Base-by-base conservation (phyloP, 2,888 invertebrate genomes). In the Ernsta delagoae region DNA sequence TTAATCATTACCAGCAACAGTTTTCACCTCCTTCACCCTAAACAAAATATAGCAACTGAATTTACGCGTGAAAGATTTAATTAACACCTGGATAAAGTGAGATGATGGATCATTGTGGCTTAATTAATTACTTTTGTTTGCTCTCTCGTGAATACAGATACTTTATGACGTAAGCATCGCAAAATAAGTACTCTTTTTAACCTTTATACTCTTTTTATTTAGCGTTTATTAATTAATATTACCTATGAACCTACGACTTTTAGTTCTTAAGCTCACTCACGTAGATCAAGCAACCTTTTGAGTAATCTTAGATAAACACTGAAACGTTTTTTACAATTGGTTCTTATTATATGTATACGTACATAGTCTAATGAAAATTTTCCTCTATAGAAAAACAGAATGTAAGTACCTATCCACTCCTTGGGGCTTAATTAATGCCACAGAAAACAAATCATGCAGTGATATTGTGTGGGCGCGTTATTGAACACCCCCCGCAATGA, bases 401-500 rank as follows among this genome's bases (percentile, higher is more conserved):
- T 54, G n/a, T n/a, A n/a, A n/a, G 34, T 54, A 16, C 34, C n/a
- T 34, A 34, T 7, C 5, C 4, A 56, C 3, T 56, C 34, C 56
- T 34, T 34, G n/a, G 6, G 16, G 50, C 57, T 45, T 48, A 36
- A 63, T 50, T 65, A 11, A 16, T n/a, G 45, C 6, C 24, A 48
- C 24, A 24, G 43, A 53, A 53, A 57, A 62, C 57, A 31, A 57
- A 43, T 48, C 56, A 48, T 45, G 41, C 36, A 8, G 54, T 36
- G 45, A 24, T 31, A 62, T 68, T 61, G 34, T 54, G 59, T 11
- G n/a, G 5, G 11, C 24, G 78, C 64, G 75, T 82, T 87, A 88
- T 88, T 86, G 86, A 83, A 83, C 84, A 79, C 84, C 85, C 83
- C 82, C 80, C 84, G 77, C 50, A 39, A 89, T 88, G 88, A 88